These are phyloP conservation scores for Yponomeuta cagnagella DNA, from an alignment of 2,888 invertebrate species.

Conservation along the genomic window DNA sequence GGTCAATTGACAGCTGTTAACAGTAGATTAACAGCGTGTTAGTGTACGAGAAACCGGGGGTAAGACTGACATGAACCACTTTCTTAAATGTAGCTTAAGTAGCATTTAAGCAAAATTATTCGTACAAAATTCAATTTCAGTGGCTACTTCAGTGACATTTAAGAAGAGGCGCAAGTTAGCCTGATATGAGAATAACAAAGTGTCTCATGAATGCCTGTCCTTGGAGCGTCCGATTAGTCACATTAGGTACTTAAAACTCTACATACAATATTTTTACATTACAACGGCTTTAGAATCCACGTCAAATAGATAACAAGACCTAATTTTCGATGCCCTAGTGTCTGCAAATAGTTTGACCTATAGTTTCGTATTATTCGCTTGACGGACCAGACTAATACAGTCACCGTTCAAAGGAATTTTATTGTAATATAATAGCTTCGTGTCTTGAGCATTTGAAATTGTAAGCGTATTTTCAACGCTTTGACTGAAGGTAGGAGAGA, in stretches of 20 bases:
- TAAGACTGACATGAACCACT: no score
- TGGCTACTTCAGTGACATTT: no score
- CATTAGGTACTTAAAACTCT: neutral
- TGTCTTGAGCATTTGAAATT: neutral
- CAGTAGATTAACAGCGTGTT: no score
- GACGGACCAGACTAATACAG: neutral
- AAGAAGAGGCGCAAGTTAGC: neutral
- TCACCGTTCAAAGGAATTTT: neutral
- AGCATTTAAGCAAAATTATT: no score
- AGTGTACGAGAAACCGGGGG: no score
- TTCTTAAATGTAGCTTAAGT: no score
- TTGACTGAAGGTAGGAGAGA: neutral
- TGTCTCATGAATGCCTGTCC: neutral
- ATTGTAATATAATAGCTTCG: neutral
- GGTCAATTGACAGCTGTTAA: no score
- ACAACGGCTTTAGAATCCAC: neutral
- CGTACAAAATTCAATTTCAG: no score
- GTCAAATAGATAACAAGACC: neutral
- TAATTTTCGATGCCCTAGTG: neutral
- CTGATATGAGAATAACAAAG: neutral
- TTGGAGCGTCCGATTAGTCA: neutral
- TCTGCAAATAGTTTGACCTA: neutral
- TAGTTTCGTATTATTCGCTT: neutral
- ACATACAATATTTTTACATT: neutral
- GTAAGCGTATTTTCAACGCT: neutral